Base-by-base conservation (phyloP, 2,888 invertebrate genomes). In the Philereme transversata region DNA sequence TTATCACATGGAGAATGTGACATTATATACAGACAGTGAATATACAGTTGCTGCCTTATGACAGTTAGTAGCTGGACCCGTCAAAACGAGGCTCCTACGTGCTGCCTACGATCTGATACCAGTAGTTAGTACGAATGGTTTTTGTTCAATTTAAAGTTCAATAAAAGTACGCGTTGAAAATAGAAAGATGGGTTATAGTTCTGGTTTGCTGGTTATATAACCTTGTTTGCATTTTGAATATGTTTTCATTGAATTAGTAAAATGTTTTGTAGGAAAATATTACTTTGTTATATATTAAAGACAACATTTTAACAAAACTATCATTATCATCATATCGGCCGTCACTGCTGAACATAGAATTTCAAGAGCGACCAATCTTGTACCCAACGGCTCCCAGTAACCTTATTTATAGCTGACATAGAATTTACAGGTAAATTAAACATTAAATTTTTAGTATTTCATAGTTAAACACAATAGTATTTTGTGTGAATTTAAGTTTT, bases 31-130 rank as follows among this genome's bases (percentile, higher is more conserved):
- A 22, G 22, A 22, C 22, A 22, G 22, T 22, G 22, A 22, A 2
- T 2, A 22, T 22, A 22, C 3, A 1, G 22, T 3, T 22, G 22
- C 22, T 22, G 3, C 22, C 22, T 22, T 2, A 22, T 22, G 3
- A 3, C 22, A 22, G 22, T 22, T 22, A 22, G 22, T 22, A 22
- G 3, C 22, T 22, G 22, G 22, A 22, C 22, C 22, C 35, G 47
- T 11, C 9, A 53, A 55, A 55, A 49, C 52, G 55, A 5, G 45
- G n/a, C 51, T 49, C 65, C 22, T 65, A 65, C 67, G 65, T 63
- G 64, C n/a, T 45, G 38, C 55, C 64, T 59, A 47, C 63, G 55
- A 58, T 55, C 47, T 54, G 62, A 61, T 66, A 68, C 68, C 61
- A 60, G 60, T 62, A 60, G 60, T 45, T 53, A 59, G 48, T 60